These are phyloP conservation scores for Oryzias curvinotus DNA, from an alignment of 2,113 vertebrate genomes.

Conservation along the genomic window DNA sequence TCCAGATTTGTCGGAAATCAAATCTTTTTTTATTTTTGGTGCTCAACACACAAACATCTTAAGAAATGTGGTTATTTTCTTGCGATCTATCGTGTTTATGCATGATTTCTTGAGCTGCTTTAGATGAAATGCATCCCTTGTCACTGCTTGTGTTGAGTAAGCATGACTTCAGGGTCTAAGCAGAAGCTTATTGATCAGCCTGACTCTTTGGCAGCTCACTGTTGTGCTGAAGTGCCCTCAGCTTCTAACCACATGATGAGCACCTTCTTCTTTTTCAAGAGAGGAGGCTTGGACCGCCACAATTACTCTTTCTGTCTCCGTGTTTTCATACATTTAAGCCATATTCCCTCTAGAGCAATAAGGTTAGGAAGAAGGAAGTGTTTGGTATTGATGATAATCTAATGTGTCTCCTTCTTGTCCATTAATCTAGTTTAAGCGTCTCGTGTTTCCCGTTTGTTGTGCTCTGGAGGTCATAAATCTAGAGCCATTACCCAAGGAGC, in stretches of 20 bases:
- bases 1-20: not conserved
- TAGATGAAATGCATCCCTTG: no score
- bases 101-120: no score
- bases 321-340: conserved; percentile 18
- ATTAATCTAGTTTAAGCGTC: conserved; percentile 38
- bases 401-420: conserved; percentile 29
- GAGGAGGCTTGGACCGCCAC: conserved; percentile 10
- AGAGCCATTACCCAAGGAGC: conserved; percentile 43
- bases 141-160: no score
- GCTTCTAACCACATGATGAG: conserved; percentile 29
- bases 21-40: conserved; percentile 1
- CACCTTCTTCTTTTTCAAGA: conserved; percentile 26
- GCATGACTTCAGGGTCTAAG: not conserved
- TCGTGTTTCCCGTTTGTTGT: conserved; percentile 35
- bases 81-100: no score
- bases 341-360: conserved; percentile 28
- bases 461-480: conserved; percentile 29
- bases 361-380: conserved; percentile 34
- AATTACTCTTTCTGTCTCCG: conserved; percentile 23
- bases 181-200: conserved; percentile 9
- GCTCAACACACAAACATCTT: no score
- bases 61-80: no score
- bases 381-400: conserved; percentile 23
- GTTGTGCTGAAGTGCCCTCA: conserved; percentile 25
- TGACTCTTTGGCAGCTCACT: conserved; percentile 14